Conservation (phyloP, 1,140 invertebrate species). For the Bombus sibiricus region DNA sequence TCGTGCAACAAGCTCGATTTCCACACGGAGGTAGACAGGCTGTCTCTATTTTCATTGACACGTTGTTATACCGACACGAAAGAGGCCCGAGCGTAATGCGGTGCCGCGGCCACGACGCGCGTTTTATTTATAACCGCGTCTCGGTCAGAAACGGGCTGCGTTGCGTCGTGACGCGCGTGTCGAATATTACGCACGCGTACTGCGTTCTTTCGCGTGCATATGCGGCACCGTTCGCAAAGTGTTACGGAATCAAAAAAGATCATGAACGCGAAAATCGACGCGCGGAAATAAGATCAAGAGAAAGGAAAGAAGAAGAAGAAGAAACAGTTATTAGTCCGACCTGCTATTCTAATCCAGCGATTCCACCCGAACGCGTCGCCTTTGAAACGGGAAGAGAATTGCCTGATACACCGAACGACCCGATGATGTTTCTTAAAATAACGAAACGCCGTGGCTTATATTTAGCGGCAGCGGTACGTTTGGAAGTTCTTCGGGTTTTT, state of each 20-base stretch:
- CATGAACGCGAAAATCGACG: background rate
- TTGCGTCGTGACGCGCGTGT: conserved; percentile 64
- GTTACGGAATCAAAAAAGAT: conserved; percentile 24
- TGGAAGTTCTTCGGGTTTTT: background rate
- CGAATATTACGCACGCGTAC: conserved; percentile 66
- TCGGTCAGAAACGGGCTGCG: conserved; percentile 39
- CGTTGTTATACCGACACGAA: conserved; percentile 57
- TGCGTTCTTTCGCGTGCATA: conserved; percentile 27
- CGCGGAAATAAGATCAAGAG: no score
- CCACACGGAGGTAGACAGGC: conserved; percentile 37
- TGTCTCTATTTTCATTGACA: conserved; percentile 68
- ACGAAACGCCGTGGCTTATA: conserved; percentile 5
- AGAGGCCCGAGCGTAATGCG: conserved; percentile 49
- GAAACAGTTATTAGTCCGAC: background rate
- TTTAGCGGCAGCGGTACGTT: conserved; percentile 9
- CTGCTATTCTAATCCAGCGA: conserved; percentile 13
- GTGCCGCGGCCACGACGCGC: conserved; percentile 47
- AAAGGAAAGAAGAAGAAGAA: background rate
- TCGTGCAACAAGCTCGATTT: conserved; percentile 19
- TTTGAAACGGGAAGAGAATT: conserved; percentile 3
- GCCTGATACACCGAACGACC: conserved; percentile 1
- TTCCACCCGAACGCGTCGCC: no score
- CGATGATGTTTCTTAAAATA: conserved; percentile 35
- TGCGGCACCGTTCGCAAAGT: conserved; percentile 14
- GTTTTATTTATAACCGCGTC: conserved; percentile 66